Base-by-base conservation (phyloP, 2,113 vertebrate genomes). In the Cacatua alba region DNA sequence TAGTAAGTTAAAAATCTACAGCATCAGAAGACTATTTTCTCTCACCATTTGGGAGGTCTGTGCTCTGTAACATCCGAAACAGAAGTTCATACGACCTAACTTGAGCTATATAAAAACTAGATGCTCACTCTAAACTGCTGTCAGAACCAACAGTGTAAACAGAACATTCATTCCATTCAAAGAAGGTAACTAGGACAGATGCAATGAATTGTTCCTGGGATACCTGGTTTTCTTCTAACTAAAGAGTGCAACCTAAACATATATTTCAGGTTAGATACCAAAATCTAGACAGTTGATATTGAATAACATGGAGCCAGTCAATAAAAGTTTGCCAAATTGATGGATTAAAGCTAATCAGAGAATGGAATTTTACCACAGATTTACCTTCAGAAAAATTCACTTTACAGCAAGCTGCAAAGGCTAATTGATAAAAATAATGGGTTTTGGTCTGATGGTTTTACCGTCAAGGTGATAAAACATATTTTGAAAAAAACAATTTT, bases 361-460 rank as follows among this genome's bases (percentile, higher is more conserved):
- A 91, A 88, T 39, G 88, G 13, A 64, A 7, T 82, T 75, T 91
- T 86, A 37, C 29, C 44, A 71, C 17, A 79, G 53, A 80, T 85
- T 76, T 68, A n/a, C 75, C 44, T 85, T 62, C 41, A 81, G n/a
- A 93, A 87, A 7, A 16, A 62, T 90, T 90, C 33, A 44, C 9
- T 88, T 81, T 88, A 24, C 46, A 88, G 24, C 23, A 69, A 68
- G 57, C 20, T 87, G 33, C 28, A 82, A 79, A 91, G 10, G 10
- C 7, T 82, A 83, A 63, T 59, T 76, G 52, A 86, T 79, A 88
- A 95, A 96, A 94, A 63, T 78, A 72, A 48, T 29, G 1, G 53
- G 68, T 88, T 86, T 63, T 33, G 68, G 19, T 71, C 13, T 67
- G 19, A 48, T 78, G 5, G 3, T 69, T 92, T 95, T 92, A 90